phyloP scores from a whole-genome alignment of 2,797 vertebrate species.

The Pipistrellus nathusii region DNA sequence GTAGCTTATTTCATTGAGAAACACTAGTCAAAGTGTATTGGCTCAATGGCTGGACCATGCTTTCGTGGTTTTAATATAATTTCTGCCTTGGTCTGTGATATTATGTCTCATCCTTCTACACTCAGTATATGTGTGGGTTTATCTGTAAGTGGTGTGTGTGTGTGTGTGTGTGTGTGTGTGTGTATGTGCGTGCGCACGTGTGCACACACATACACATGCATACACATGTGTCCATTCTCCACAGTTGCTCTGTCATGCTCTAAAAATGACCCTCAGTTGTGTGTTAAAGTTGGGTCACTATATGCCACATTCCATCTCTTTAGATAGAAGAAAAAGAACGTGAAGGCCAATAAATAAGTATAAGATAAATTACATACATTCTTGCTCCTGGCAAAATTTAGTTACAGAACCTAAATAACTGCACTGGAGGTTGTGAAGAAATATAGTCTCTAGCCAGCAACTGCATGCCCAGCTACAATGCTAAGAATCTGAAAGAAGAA shows the following conservation, averaged over 20 bases:
- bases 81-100: not conserved
- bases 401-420: not conserved
- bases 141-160: not conserved
- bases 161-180: not conserved
- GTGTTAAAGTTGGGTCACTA: not conserved
- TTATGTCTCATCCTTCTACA: not conserved
- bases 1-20: not conserved
- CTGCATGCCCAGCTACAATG: not conserved
- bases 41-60: not conserved
- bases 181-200: rapidly evolving
- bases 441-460: not conserved
- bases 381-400: not conserved
- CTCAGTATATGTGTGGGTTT: not conserved
- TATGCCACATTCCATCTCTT: not conserved
- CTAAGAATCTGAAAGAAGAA: not conserved
- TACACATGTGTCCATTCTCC: not conserved
- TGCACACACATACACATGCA: rapidly evolving
- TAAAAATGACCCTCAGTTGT: not conserved
- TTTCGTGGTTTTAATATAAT: not conserved
- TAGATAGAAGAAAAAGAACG: not conserved
- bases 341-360: not conserved
- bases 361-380: not conserved
- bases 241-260: not conserved
- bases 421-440: not conserved
- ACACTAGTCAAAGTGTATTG: not conserved